Evolutionary conservation across 2,113 vertebrate species (phyloP).

Genomic region (Taxidea taxus): DNA sequence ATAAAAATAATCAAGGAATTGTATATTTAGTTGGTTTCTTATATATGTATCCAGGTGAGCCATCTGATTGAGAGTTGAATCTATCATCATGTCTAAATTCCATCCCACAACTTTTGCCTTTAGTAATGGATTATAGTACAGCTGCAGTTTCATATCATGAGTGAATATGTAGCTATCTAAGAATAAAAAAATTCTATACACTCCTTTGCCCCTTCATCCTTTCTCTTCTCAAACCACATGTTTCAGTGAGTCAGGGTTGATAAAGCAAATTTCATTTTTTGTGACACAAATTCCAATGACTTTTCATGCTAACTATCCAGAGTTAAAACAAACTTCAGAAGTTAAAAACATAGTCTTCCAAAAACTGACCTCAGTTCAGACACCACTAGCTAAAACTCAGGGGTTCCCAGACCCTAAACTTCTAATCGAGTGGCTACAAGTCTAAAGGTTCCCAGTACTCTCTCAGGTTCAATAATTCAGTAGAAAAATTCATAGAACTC

Average conservation of each 20-base stretch:
- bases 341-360: not conserved
- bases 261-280: not conserved
- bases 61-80: not conserved
- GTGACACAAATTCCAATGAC: not conserved
- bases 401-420: not conserved
- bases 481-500: not conserved
- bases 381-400: not conserved
- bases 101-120: not conserved
- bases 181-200: not conserved
- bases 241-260: not conserved
- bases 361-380: not conserved
- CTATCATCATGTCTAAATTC: not conserved
- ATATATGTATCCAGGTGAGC: not conserved
- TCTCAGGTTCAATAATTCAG: not conserved
- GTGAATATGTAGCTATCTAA: not conserved
- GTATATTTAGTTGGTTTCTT: not conserved
- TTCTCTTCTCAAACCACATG: not conserved
- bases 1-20: not conserved
- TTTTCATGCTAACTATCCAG: not conserved
- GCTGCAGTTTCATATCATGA: not conserved
- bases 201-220: not conserved
- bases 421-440: not conserved
- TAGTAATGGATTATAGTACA: not conserved
- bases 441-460: not conserved
- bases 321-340: not conserved